Base-by-base conservation (phyloP, 2,797 vertebrate genomes). In the Emydoidea blandingii region DNA sequence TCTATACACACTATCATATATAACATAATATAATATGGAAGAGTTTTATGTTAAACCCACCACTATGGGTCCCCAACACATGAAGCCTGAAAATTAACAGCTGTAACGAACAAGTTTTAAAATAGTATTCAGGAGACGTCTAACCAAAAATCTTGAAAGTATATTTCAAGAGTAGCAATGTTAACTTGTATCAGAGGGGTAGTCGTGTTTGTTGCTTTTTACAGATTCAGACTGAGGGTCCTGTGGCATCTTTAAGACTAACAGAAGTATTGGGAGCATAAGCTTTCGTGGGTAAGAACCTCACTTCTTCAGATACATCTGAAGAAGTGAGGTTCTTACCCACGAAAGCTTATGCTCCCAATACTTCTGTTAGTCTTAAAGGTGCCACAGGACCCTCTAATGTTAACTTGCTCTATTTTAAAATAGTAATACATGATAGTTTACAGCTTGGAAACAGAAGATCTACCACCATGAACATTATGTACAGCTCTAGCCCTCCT, bases 391-490 rank as follows among this genome's bases (percentile, higher is more conserved):
- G 41, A 41, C 41, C 5, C 41, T 41, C 41, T 41, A 72, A 72
- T 19, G 16, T 95, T 97, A 93, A 95, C 74, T 0, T 5, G 0
- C 19, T 83, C 72, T 34, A 37, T 93, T 94, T 95, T 88, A 92
- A 85, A 92, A 65, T 2, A 90, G 91, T 84, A 94, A 87, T 96
- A 96, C 18, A 1, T 3, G 59, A 96, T 47, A 62, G 54, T 74
- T 83, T 74, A 82, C 57, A 91, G 79, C 82, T 94, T 72, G 34
- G 84, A 78, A 96, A 74, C 83, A 87, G 25, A 68, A 79, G 84
- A 59, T 87, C 65, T 83, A 5, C 50, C 1, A 90, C 72, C 90
- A 44, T 1, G 4, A 84, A 90, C 72, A 49, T 59, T 79, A 84
- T 1, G 3, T 78, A 54, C 92, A 80, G 49, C 12, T 65, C 49